Percentiles rank a stretch among this genome's conserved stretches.
phyloP scores from a whole-genome alignment of 2,888 invertebrate species.

The Melinaea marsaeus region DNA sequence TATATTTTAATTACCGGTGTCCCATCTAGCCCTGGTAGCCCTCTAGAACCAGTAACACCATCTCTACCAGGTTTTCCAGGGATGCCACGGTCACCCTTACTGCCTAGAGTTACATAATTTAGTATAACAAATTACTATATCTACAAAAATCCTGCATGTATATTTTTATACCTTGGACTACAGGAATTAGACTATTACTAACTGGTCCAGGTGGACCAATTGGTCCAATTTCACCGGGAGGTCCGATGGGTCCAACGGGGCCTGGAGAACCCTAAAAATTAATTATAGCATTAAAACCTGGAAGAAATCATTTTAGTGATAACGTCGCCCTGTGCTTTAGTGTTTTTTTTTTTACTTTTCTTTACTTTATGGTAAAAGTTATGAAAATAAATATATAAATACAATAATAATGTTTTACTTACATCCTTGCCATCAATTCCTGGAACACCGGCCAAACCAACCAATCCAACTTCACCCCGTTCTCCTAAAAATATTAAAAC shows the following conservation, averaged over 20 bases:
- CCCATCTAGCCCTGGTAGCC: slow-evolving; percentile 63
- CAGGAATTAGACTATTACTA: slow-evolving; percentile 53
- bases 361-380: not conserved
- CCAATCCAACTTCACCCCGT: slow-evolving; percentile 50
- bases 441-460: slow-evolving; percentile 51
- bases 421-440: slow-evolving; percentile 56
- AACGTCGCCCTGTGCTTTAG: too few species aligned
- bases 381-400: not conserved
- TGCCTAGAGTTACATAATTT: slow-evolving; percentile 39
- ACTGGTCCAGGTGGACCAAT: slow-evolving; percentile 54
- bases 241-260: slow-evolving; percentile 68
- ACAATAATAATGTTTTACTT: slow-evolving; percentile 36
- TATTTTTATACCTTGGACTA: slow-evolving; percentile 46
- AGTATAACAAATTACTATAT: too few species aligned
- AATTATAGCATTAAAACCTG: not conserved
- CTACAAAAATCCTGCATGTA: not conserved
- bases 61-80: slow-evolving; percentile 56
- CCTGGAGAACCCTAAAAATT: slow-evolving; percentile 56
- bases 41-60: slow-evolving; percentile 52
- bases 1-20: slow-evolving; percentile 46
- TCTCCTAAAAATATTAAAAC: slow-evolving; percentile 43
- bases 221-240: slow-evolving; percentile 52
- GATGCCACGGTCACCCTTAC: slow-evolving; percentile 59
- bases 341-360: too few species aligned
- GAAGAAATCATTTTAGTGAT: not conserved